phyloP scores from a whole-genome alignment of 2,113 vertebrate genomes.

The Actenoides lindsayi region DNA sequence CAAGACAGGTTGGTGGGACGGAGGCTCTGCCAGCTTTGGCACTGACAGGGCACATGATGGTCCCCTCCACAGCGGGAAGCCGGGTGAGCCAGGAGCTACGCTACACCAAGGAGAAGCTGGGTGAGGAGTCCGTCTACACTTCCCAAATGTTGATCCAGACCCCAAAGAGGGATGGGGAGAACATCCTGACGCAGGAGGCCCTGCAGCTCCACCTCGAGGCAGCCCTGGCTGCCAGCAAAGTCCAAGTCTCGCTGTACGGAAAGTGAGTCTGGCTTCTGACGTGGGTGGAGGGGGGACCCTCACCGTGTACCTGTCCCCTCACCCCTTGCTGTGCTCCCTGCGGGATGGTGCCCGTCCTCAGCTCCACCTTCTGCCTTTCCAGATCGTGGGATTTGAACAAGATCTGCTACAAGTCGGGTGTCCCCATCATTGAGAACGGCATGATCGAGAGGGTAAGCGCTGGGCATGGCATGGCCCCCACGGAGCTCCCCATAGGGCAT shows the following conservation, averaged over 20 bases:
- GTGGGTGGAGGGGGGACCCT: background rate
- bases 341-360: background rate
- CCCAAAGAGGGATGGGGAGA: conserved; percentile 86
- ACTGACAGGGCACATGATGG: background rate
- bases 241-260: conserved; percentile 96
- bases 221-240: conserved; percentile 93
- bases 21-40: background rate
- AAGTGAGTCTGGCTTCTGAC: conserved; percentile 84
- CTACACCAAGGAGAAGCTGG: conserved; percentile 97
- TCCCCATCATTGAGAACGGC: conserved; percentile 96
- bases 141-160: conserved; percentile 98
- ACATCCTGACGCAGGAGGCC: conserved; percentile 91
- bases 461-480: rapidly evolving
- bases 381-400: conserved; percentile 99
- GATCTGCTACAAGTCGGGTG: conserved; percentile 98
- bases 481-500: rapidly evolving
- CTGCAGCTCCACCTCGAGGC: conserved; percentile 94
- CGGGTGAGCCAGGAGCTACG: conserved; percentile 93
- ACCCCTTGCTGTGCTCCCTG: rapidly evolving
- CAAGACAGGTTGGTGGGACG: background rate
- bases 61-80: conserved; percentile 84
- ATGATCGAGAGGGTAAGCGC: conserved; percentile 96
- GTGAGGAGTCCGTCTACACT: conserved; percentile 93
- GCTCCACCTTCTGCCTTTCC: conserved; percentile 1
- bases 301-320: background rate